phyloP scores from a whole-genome alignment of 2,113 vertebrate species.

The Grus americana region DNA sequence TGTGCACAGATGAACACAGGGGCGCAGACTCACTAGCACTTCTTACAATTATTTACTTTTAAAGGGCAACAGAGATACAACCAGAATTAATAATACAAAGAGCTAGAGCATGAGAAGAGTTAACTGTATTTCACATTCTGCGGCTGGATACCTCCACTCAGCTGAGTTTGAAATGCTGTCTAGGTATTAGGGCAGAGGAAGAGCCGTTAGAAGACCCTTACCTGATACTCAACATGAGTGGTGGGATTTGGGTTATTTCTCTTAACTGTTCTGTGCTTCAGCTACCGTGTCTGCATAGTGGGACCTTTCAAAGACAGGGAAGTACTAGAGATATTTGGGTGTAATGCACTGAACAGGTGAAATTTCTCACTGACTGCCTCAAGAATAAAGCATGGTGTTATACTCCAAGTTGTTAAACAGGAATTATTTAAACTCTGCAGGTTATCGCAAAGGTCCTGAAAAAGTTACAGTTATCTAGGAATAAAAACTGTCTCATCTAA shows the following conservation, averaged over 20 bases:
- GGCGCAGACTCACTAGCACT: not conserved
- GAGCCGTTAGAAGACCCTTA: not conserved
- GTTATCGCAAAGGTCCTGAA: not conserved
- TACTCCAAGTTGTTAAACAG: not conserved
- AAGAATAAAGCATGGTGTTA: not conserved
- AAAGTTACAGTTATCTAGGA: not conserved
- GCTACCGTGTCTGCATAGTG: accelerated
- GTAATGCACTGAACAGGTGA: not conserved
- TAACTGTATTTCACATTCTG: not conserved
- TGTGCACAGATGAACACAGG: not conserved
- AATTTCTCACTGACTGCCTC: not conserved
- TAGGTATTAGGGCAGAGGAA: not conserved
- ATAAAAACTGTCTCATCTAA: not conserved
- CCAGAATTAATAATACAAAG: not conserved
- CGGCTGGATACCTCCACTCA: not conserved
- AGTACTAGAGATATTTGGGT: not conserved
- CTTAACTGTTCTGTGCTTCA: not conserved
- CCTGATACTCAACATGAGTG: not conserved
- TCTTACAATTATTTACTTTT: not conserved
- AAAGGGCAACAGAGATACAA: not conserved
- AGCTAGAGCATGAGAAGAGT: not conserved
- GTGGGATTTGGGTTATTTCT: not conserved
- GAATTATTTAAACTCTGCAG: not conserved
- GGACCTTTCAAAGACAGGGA: not conserved
- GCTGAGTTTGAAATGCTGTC: not conserved